Evolutionary conservation across 2,888 invertebrate species (phyloP).

Genomic region (Noctua comes): DNA sequence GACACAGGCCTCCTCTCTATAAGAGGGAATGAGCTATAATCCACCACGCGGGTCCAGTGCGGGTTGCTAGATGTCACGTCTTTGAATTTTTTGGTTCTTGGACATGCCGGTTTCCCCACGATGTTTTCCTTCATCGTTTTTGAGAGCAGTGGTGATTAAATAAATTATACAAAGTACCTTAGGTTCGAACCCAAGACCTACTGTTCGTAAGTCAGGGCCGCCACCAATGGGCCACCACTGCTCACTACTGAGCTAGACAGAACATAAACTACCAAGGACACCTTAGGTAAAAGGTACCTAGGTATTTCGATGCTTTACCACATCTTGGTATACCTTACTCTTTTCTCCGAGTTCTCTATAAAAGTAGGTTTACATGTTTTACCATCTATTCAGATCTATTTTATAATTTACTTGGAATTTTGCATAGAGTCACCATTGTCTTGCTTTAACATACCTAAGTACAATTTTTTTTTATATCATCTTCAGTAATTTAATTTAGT

Average conservation of each 20-base stretch:
- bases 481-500: not conserved
- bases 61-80: no score
- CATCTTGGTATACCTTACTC: not conserved
- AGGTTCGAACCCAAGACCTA: no score
- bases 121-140: no score
- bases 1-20: no score
- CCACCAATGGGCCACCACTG: no score
- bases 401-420: not conserved
- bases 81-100: no score
- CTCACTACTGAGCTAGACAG: not conserved
- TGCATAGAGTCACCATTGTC: not conserved
- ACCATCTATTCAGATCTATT: not conserved
- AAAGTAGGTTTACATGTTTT: not conserved
- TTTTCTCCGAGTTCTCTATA: not conserved
- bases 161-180: no score
- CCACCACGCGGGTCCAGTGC: no score
- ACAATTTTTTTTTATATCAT: not conserved
- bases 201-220: no score
- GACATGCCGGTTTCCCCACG: no score
- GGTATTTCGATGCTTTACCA: not conserved
- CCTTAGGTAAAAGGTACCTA: not conserved
- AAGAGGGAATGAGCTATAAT: no score
- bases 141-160: no score
- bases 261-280: not conserved
- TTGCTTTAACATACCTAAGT: not conserved